Conservation (phyloP, 2,888 invertebrate species). For the Himalopsyche tibetana region DNA sequence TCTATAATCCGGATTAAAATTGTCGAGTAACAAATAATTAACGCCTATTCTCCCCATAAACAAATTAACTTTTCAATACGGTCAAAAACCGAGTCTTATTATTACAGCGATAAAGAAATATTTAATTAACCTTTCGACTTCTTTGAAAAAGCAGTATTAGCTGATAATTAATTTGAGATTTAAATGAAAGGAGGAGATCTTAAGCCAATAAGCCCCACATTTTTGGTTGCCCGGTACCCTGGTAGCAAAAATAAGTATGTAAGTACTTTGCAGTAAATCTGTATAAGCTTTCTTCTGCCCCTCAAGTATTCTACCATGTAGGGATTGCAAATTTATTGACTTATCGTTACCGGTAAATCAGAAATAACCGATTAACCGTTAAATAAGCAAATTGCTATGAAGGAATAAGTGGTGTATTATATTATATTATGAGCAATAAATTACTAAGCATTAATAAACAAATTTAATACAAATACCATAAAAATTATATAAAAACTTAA, state of each 20-base stretch:
- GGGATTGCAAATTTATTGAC: no score
- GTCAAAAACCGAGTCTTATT: slow-evolving; percentile 1
- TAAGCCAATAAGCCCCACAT: slow-evolving; percentile 24
- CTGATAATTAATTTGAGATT: slow-evolving; percentile 31
- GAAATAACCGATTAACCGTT: no score
- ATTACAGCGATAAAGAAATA: not conserved
- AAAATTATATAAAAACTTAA: no score
- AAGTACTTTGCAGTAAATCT: slow-evolving; percentile 12
- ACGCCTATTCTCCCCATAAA: slow-evolving; percentile 13
- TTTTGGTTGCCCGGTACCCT: slow-evolving; percentile 25
- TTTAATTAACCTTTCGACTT: slow-evolving; percentile 28
- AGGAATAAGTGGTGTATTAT: no score
- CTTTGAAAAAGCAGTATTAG: slow-evolving; percentile 30
- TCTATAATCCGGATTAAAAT: not conserved
- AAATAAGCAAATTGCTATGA: no score
- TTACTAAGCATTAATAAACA: no score
- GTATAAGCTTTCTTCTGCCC: slow-evolving; percentile 8
- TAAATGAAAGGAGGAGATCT: slow-evolving; percentile 19
- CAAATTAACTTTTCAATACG: not conserved
- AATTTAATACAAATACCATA: no score
- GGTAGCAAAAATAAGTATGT: not conserved
- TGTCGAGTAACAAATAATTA: not conserved
- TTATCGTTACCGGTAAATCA: no score
- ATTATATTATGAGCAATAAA: no score
- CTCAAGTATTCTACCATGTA: not conserved